Conservation (phyloP, 2,113 vertebrate species). For the Lycaon pictus region DNA sequence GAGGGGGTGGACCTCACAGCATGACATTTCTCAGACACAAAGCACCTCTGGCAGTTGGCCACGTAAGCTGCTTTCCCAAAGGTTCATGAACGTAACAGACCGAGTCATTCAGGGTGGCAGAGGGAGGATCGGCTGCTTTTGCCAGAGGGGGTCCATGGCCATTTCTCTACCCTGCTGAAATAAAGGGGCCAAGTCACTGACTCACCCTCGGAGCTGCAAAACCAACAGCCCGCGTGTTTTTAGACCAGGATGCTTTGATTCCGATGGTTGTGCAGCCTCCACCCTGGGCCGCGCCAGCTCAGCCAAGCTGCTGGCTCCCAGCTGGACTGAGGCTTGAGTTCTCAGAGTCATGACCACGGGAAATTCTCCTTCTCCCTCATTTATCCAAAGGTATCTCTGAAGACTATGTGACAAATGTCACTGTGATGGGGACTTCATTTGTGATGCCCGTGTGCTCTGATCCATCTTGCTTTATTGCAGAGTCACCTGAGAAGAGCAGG, state of each 20-base stretch:
- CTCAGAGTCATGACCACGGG: not conserved
- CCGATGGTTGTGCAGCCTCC: accelerated
- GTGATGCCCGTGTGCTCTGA: not conserved
- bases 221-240: accelerated
- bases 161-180: accelerated
- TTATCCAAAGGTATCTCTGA: not conserved
- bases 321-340: not conserved
- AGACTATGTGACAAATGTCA: not conserved
- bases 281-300: accelerated
- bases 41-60: accelerated
- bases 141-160: accelerated
- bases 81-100: accelerated
- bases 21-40: accelerated
- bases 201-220: accelerated
- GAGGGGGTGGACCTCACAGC: accelerated
- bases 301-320: accelerated
- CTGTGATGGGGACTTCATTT: accelerated
- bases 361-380: not conserved
- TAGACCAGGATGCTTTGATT: accelerated
- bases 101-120: accelerated
- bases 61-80: accelerated
- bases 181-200: accelerated
- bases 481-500: accelerated
- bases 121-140: accelerated
- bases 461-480: accelerated